Percentiles rank a stretch among this genome's conserved stretches.
These are phyloP conservation scores for Papilio machaon DNA, from an alignment of 1,140 invertebrate species.

Conservation along the genomic window DNA sequence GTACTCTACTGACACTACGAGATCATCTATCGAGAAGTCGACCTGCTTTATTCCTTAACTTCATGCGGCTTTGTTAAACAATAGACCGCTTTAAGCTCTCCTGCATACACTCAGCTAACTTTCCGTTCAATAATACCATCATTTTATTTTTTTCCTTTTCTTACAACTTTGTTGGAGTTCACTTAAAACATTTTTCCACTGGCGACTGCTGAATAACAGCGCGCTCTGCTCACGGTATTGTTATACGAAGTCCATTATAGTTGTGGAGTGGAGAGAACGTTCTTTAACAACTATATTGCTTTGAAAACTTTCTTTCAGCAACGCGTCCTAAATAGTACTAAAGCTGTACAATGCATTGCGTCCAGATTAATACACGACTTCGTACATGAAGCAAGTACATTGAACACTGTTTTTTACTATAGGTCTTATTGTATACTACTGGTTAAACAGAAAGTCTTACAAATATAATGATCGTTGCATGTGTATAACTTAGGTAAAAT, in stretches of 20 bases:
- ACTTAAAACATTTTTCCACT: conserved; percentile 3
- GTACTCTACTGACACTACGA: background rate
- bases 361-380: background rate
- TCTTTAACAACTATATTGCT: background rate
- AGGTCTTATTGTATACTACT: too few relatives aligned
- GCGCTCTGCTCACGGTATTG: background rate
- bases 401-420: too few relatives aligned
- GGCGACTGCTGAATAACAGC: background rate
- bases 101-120: background rate
- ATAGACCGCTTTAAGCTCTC: background rate
- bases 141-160: conserved; percentile 1
- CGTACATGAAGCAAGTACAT: too few relatives aligned
- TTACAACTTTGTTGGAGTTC: conserved; percentile 2
- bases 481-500: too few relatives aligned
- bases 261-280: background rate
- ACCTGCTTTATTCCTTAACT: background rate
- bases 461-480: too few relatives aligned
- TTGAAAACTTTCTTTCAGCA: conserved; percentile 14
- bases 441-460: too few relatives aligned
- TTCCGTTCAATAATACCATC: conserved; percentile 7
- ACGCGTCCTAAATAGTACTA: conserved; percentile 8
- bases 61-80: background rate
- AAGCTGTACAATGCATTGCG: background rate
- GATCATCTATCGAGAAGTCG: background rate
- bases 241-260: conserved; percentile 24